These are phyloP conservation scores for Hirudinaria manillensis DNA, from an alignment of 2,888 invertebrate genomes.

Conservation along the genomic window DNA sequence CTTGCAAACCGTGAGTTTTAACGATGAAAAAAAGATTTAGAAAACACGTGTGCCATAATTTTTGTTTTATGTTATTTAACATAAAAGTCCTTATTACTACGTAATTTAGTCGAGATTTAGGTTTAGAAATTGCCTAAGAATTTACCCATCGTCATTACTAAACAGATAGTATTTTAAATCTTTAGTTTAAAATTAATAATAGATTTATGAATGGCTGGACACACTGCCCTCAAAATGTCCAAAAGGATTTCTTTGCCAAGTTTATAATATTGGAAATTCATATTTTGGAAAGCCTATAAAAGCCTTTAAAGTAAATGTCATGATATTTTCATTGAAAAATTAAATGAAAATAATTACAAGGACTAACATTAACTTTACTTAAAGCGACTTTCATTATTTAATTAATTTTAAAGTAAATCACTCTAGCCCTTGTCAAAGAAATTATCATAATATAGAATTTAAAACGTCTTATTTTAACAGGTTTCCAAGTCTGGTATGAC, in stretches of 20 bases:
- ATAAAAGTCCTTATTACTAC: too few species aligned
- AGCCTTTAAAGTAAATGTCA: conserved; percentile 25
- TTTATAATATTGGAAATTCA: conserved; percentile 35
- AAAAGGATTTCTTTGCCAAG: conserved; percentile 27
- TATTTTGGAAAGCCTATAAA: conserved; percentile 32
- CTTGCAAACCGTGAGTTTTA: neutral
- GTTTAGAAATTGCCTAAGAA: too few species aligned
- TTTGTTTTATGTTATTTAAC: too few species aligned
- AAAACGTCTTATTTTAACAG: neutral
- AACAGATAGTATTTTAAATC: neutral
- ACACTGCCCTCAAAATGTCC: conserved; percentile 25
- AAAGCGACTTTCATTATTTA: too few species aligned
- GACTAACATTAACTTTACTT: neutral
- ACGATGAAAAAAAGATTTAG: too few species aligned
- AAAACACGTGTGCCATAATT: too few species aligned
- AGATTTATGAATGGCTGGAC: conserved; percentile 34
- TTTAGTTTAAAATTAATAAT: neutral
- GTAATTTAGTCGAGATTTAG: too few species aligned
- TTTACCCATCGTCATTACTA: neutral
- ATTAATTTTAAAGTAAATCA: too few species aligned
- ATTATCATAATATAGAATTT: too few species aligned
- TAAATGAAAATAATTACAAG: neutral
- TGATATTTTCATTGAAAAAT: conserved; percentile 1
- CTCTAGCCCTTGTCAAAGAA: too few species aligned
- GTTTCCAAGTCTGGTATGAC: conserved; percentile 30